Base-by-base conservation (phyloP, 1,140 invertebrate genomes). In the Euglossa dilemma region DNA sequence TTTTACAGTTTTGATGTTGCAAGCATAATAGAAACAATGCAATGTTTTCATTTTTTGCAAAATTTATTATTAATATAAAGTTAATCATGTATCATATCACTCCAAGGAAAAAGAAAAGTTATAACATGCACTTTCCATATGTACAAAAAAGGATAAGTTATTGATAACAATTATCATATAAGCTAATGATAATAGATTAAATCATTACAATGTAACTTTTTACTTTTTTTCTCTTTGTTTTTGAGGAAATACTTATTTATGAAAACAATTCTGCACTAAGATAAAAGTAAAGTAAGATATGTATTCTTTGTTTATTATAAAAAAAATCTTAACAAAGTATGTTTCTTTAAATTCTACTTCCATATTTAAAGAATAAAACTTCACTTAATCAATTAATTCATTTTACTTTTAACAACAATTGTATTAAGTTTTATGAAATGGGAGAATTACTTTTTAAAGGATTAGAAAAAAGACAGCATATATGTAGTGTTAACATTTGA, bases 1-100 rank as follows among this genome's bases (percentile, higher is more conserved):
- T 61, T n/a, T 67, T 57, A 79, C 50, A 85, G 73, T 82, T 66
- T 75, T 81, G 54, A 72, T 82, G 50, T 88, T 85, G 79, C 87
- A 88, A 87, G 83, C 87, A 87, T 81, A 85, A 28, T 87, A 77
- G 86, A 87, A 85, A 84, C 7, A 12, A n/a, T 18, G 5, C 47
- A 23, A 57, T 6, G 16, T n/a, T 52, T 54, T 43, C 6, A 47
- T 57, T 56, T n/a, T 69, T 7, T 78, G 43, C 5, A 54, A 70
- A 71, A 25, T 36, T 63, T 36, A 36, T 28, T 9, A 63, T 7
- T 63, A 63, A 28, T 63, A 20, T 66, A 12, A 66, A 66, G 7
- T n/a, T 25, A 25, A 50, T 25, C 8, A 18, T 50, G 9, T 28
- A 25, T 70, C n/a, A 25, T 52, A 28, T 25, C 25, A 18, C 4